Conservation (phyloP, 2,797 vertebrate species). For the Sus cebifrons region DNA sequence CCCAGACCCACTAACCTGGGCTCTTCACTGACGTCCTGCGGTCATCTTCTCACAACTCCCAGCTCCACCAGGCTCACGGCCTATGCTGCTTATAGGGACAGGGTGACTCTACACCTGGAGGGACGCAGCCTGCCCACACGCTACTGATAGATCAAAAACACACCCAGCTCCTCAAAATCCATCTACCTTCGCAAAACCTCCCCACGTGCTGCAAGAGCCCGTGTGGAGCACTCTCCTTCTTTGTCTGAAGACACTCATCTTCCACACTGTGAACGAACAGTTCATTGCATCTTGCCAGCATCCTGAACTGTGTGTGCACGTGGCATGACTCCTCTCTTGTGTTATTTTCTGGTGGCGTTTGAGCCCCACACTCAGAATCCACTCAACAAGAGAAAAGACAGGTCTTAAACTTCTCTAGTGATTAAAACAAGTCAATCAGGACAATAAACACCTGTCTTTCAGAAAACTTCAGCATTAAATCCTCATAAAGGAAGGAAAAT, state of each 20-base stretch:
- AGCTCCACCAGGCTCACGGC: background rate
- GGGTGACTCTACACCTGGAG: background rate
- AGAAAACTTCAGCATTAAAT: slow-evolving; percentile 39
- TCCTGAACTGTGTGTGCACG: fast-evolving
- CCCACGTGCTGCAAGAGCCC: background rate
- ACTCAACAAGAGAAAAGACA: background rate
- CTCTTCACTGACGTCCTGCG: background rate
- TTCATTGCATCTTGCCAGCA: background rate
- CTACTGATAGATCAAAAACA: background rate
- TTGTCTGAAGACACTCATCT: background rate
- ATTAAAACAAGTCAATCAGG: background rate
- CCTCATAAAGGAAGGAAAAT: slow-evolving; percentile 19
- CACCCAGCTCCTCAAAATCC: background rate
- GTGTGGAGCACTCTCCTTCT: background rate
- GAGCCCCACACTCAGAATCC: background rate
- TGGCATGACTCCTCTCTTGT: background rate
- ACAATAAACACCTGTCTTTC: background rate
- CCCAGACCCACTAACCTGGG: slow-evolving; percentile 4
- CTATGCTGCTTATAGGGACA: background rate
- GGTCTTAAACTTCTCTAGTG: background rate
- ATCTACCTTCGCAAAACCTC: background rate
- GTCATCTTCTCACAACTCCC: slow-evolving; percentile 22
- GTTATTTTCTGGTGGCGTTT: background rate
- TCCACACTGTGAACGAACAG: background rate
- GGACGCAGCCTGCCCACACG: background rate